These are phyloP conservation scores for silkworm (Bombyx mori) DNA, from an alignment of 1,140 invertebrate species.

Conservation along the genomic window ASM3026992v2 NC_085129.1:231501-232000, in stretches of 20 bases:
- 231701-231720: constrained; percentile 89
- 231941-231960: constrained; percentile 34
- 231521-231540: neutral
- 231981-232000: constrained; percentile 20
- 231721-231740: constrained; percentile 72
- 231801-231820: constrained; percentile 87
- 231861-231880: neutral
- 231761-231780: constrained; percentile 87
- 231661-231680: constrained; percentile 82
- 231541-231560: neutral
- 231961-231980: constrained; percentile 28
- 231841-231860: neutral
- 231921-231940: constrained; percentile 49
- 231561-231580: no score
- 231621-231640: neutral
- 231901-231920: constrained; percentile 40
- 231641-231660: neutral
- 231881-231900: neutral
- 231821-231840: constrained; percentile 77
- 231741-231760: constrained; percentile 84
- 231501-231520: neutral
- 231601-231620: no score
- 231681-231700: constrained; percentile 90
- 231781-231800: constrained; percentile 92
- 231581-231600: no score